phyloP scores from a whole-genome alignment of 2,113 vertebrate genomes.

The Otocyon megalotis region DNA sequence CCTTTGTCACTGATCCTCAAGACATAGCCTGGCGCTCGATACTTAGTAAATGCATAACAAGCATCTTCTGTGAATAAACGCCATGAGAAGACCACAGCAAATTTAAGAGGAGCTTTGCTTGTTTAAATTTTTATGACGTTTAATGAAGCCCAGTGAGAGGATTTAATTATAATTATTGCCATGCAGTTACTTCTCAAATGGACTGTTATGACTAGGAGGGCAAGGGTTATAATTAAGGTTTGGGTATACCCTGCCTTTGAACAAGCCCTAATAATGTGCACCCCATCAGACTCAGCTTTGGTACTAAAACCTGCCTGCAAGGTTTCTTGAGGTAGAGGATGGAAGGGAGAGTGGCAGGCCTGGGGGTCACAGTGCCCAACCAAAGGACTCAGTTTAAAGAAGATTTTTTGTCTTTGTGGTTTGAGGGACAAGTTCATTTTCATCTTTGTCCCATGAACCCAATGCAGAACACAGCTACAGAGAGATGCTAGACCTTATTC shows the following conservation, averaged over 20 bases:
- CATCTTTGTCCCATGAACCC: neutral
- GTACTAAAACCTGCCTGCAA: constrained; percentile 58
- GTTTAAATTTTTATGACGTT: constrained; percentile 42
- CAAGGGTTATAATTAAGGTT: constrained; percentile 51
- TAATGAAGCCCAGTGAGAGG: constrained; percentile 52
- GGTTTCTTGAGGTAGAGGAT: neutral
- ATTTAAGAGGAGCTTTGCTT: neutral
- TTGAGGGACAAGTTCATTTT: neutral
- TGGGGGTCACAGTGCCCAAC: neutral
- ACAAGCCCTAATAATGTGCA: neutral
- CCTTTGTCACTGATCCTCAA: neutral
- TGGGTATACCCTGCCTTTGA: neutral
- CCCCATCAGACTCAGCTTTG: neutral
- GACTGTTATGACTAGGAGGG: neutral
- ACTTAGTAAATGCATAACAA: neutral
- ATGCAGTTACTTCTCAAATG: constrained; percentile 10
- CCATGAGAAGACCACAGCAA: neutral
- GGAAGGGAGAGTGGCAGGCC: rapidly evolving
- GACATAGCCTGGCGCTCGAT: neutral
- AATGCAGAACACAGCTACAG: neutral
- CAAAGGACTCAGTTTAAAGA: neutral
- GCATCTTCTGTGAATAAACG: neutral
- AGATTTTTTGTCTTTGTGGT: neutral
- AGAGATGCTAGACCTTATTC: neutral
- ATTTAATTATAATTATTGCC: constrained; percentile 45